phyloP scores from a whole-genome alignment of 2,797 vertebrate species.

The Coregonus suidteri region DNA sequence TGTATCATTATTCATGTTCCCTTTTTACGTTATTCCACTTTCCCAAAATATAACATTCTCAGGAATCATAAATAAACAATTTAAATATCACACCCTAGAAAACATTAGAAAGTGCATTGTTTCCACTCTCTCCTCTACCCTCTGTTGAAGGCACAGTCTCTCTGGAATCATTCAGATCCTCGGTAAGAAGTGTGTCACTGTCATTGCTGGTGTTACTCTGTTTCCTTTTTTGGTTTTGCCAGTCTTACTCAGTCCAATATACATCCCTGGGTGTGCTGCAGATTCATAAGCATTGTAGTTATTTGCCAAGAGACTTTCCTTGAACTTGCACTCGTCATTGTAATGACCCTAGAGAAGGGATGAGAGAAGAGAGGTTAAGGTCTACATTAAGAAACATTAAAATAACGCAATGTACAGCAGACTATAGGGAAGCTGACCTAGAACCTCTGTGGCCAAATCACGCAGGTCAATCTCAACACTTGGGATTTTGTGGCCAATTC shows the following conservation, averaged over 20 bases:
- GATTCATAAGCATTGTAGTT: slow-evolving; percentile 96
- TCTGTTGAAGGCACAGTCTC: neutral
- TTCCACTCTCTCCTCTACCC: neutral
- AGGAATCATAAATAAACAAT: slow-evolving; percentile 25
- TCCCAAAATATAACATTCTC: slow-evolving; percentile 5
- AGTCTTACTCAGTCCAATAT: slow-evolving; percentile 90
- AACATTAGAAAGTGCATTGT: slow-evolving; percentile 25
- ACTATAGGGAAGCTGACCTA: neutral
- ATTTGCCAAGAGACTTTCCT: slow-evolving; percentile 90
- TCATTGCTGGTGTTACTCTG: slow-evolving; percentile 88
- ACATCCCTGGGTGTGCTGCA: slow-evolving; percentile 83
- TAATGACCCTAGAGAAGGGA: slow-evolving; percentile 79
- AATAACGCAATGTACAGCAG: neutral
- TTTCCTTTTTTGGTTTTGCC: slow-evolving; percentile 93
- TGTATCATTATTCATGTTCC: neutral
- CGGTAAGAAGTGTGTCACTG: slow-evolving; percentile 94
- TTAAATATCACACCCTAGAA: slow-evolving; percentile 11
- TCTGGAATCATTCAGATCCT: slow-evolving; percentile 78
- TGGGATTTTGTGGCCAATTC: neutral
- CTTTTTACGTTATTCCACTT: neutral
- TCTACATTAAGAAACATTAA: neutral
- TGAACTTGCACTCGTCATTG: slow-evolving; percentile 91
- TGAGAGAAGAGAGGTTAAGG: neutral
- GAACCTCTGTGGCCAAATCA: neutral
- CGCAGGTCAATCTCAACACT: neutral